Percentiles rank a stretch among this genome's conserved stretches.
These are phyloP conservation scores for Aporophyla lueneburgensis DNA, from an alignment of 2,888 invertebrate species.

Conservation along the genomic window DNA sequence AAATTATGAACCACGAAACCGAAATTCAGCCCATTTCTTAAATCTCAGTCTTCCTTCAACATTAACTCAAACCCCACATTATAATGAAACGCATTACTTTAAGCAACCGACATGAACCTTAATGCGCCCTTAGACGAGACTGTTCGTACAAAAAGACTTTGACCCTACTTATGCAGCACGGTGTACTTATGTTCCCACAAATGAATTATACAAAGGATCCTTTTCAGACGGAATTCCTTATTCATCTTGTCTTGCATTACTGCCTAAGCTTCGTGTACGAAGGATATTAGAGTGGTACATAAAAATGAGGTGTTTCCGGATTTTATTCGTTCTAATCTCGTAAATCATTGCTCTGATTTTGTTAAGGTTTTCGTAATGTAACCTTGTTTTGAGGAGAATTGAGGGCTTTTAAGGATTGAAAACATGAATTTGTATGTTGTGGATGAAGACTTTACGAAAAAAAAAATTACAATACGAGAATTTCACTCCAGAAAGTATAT, in stretches of 20 bases:
- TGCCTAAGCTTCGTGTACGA: slow-evolving; percentile 67
- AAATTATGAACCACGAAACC: neutral
- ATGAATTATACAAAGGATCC: slow-evolving; percentile 76
- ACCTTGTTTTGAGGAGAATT: slow-evolving; percentile 6
- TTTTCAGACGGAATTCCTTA: slow-evolving; percentile 71
- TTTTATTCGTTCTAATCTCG: slow-evolving; percentile 36
- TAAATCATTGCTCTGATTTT: slow-evolving; percentile 41
- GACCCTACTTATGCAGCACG: slow-evolving; percentile 71
- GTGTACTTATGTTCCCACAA: slow-evolving; percentile 69
- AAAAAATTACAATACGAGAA: neutral
- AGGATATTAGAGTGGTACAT: slow-evolving; percentile 59
- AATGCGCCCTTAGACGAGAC: slow-evolving; percentile 49
- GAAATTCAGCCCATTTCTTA: neutral
- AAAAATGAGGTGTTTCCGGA: slow-evolving; percentile 44
- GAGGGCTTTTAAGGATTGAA: slow-evolving; percentile 13
- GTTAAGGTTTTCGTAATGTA: slow-evolving; percentile 16
- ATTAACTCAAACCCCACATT: neutral
- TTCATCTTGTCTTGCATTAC: slow-evolving; percentile 75
- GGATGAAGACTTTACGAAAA: neutral
- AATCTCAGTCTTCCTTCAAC: neutral
- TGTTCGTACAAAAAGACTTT: slow-evolving; percentile 60
- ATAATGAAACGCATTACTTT: slow-evolving; percentile 45
- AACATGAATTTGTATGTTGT: neutral
- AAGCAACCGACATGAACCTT: slow-evolving; percentile 41
- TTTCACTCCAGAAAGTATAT: neutral